phyloP scores from a whole-genome alignment of 2,113 vertebrate species.

The Rhombomys opimus region DNA sequence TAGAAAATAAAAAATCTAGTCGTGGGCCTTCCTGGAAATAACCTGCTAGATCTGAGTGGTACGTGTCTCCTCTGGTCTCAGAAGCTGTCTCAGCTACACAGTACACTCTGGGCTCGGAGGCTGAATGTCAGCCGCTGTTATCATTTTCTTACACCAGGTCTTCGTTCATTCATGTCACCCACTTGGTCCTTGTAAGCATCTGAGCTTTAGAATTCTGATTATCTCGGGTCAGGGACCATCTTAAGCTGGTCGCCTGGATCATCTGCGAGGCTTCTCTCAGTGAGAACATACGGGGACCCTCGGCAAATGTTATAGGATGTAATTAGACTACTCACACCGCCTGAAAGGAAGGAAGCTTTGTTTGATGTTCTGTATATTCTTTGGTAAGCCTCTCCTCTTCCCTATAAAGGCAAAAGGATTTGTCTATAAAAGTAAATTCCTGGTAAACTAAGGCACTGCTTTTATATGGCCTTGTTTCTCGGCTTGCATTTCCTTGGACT shows the following conservation, averaged over 20 bases:
- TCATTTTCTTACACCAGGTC: background rate
- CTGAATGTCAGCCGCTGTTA: background rate
- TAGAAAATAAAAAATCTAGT: conserved; percentile 14
- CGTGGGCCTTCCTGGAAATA: background rate
- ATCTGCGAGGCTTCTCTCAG: background rate
- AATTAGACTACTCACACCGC: background rate
- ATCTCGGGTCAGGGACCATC: background rate
- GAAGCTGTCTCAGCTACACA: background rate
- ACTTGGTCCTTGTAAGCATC: background rate
- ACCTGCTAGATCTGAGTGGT: background rate
- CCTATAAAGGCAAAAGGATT: background rate
- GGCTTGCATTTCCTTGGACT: background rate
- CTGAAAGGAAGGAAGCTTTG: background rate
- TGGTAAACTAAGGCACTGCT: background rate
- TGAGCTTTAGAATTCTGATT: background rate
- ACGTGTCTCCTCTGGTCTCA: background rate
- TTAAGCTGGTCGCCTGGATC: background rate
- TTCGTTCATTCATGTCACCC: background rate
- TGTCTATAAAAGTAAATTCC: background rate
- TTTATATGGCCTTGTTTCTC: background rate
- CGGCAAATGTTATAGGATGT: background rate
- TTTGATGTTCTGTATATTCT: background rate
- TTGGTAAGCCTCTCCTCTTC: background rate
- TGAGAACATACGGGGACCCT: background rate
- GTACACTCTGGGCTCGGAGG: background rate